These are phyloP conservation scores for Thymelicus acteon DNA, from an alignment of 2,888 invertebrate genomes.

Conservation along the genomic window DNA sequence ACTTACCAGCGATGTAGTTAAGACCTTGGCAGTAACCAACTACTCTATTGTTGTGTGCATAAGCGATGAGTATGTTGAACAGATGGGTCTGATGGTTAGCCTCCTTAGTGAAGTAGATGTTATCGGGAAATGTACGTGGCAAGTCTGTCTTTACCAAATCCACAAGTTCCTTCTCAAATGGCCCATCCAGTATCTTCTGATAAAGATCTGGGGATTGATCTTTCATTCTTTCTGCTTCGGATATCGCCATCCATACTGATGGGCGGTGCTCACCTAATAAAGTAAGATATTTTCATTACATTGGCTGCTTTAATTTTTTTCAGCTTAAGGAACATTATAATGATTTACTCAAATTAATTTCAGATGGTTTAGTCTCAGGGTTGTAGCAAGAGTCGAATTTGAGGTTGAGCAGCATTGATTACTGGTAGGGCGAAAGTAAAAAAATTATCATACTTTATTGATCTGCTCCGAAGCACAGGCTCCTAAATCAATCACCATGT, in stretches of 20 bases:
- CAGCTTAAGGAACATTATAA: no score
- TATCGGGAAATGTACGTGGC: constrained; percentile 97
- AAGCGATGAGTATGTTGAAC: constrained; percentile 93
- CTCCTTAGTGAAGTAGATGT: constrained; percentile 93
- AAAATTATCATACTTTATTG: no score
- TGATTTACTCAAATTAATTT: no score
- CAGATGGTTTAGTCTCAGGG: no score
- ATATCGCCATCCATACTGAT: constrained; percentile 93
- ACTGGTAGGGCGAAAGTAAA: no score
- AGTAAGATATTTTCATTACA: constrained; percentile 17
- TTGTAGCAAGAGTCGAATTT: no score
- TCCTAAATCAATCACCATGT: no score
- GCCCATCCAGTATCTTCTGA: constrained; percentile 87
- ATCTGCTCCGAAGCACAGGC: no score
- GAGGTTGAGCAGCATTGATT: no score
- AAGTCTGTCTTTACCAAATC: constrained; percentile 95
- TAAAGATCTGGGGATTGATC: constrained; percentile 87
- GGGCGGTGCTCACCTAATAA: constrained; percentile 84
- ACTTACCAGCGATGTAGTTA: constrained; percentile 93
- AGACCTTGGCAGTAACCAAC: constrained; percentile 98
- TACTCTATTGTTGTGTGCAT: constrained; percentile 93
- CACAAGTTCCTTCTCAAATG: constrained; percentile 89
- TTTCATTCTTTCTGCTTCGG: constrained; percentile 90
- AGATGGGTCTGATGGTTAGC: constrained; percentile 90
- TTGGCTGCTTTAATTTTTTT: no score